Evolutionary conservation across 92 coral and sea anemone genomes (phyloP), one percentile per base, ranked within the genome.

Genomic region (Desmophyllum pertusum): DNA sequence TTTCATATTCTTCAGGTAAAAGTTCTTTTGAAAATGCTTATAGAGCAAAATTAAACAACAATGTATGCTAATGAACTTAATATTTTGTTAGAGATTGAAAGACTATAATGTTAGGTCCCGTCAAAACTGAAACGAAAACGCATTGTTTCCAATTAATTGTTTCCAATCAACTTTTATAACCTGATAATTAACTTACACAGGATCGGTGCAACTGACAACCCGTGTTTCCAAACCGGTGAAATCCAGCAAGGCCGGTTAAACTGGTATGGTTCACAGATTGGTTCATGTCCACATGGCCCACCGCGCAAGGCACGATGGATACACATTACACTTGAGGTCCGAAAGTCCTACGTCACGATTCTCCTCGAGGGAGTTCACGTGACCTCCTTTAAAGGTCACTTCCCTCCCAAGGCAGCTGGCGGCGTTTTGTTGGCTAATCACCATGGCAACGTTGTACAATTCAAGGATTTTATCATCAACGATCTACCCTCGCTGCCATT

Each of bases 1-100:
- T 66, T 91, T 91, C 31, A 86, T 91, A 10, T 76, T 83, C 79
- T 88, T 88, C 90, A 88, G 94, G 94, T 91, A 88, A 79, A 77
- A 23, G 73, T n/a, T 3, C 8, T 51, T 31, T 31, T 33, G 9
- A 46, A 29, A 33, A 43, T 48, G n/a, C 64, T 57, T 57, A 7
- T 3, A 57, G 25, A 25, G 31, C 10, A 2, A 13, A 21, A 55
- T 52, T 52, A 17, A 17, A n/a, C n/a, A n/a, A n/a, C n/a, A 65
- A 8, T 29, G 11, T 65, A 30, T 30, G 14, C 29, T 29, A 65
- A 30, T 33, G 35, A 30, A 21, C 5, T 65, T 30, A 31, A 21
- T 63, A 6, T 63, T 35, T 30, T 7, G 70, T 33, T 19, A n/a
- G 70, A 10, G 31, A 33, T 2, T 64, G 70, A 72, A 14, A 19